Conservation (phyloP, 2,113 vertebrate species). For the Ptilorrhoa leucosticta region DNA sequence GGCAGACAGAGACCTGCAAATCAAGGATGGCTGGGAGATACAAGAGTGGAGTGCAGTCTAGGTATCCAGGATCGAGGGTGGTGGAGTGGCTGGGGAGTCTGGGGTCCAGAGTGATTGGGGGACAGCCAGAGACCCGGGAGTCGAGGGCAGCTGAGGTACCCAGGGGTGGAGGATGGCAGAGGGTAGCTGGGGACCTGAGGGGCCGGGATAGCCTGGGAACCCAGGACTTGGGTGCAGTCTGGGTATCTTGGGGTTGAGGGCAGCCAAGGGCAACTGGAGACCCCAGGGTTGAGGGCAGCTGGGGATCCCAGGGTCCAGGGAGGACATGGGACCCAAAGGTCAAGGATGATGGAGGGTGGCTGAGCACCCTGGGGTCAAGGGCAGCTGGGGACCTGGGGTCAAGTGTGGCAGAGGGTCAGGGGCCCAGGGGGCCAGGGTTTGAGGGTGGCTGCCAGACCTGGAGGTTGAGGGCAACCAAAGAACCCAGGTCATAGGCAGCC, state of each 20-base stretch:
- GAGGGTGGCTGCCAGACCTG: neutral
- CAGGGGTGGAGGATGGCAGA: neutral
- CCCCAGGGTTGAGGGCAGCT: neutral
- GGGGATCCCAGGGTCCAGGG: neutral
- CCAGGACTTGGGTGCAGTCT: neutral
- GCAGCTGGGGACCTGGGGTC: neutral
- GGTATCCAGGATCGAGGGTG: neutral
- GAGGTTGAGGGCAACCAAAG: neutral
- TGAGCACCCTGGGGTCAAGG: neutral
- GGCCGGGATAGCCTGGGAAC: neutral
- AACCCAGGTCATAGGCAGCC: neutral
- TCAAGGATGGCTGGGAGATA: neutral
- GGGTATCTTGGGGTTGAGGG: neutral
- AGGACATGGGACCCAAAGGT: neutral
- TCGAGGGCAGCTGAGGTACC: neutral
- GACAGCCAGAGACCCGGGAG: neutral
- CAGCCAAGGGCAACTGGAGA: neutral
- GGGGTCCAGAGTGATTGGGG: neutral
- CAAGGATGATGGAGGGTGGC: neutral
- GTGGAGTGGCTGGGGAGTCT: neutral
- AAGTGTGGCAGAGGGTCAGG: neutral
- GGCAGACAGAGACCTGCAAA: neutral
- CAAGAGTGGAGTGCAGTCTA: neutral
- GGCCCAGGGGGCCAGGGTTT: neutral
- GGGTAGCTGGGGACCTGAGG: neutral